phyloP scores from a whole-genome alignment of 2,113 vertebrate species.

The Monarcha castaneiventris region DNA sequence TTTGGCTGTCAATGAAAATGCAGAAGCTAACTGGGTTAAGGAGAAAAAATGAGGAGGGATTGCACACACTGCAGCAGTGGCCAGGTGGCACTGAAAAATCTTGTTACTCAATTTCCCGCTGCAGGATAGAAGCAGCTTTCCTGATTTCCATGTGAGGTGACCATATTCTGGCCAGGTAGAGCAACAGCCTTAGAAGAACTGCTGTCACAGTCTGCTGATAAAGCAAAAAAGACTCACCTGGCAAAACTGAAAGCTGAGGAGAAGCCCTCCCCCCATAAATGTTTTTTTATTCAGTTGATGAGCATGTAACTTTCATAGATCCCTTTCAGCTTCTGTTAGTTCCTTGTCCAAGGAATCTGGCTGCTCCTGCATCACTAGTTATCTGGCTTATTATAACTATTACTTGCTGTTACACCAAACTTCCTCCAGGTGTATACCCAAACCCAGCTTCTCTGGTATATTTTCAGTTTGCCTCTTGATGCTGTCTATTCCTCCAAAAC shows the following conservation, averaged over 20 bases:
- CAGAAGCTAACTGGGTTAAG: constrained; percentile 38
- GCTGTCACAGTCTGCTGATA: background rate
- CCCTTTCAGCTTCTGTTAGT: background rate
- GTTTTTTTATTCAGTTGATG: background rate
- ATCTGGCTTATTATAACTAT: background rate
- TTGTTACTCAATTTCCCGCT: background rate
- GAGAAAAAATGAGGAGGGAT: background rate
- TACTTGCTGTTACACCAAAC: background rate
- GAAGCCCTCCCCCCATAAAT: background rate
- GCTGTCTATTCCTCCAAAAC: background rate
- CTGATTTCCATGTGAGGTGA: background rate
- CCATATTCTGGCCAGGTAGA: background rate
- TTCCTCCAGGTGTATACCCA: background rate
- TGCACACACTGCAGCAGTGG: background rate
- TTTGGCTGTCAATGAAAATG: constrained; percentile 41
- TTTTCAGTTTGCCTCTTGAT: background rate
- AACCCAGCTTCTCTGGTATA: background rate
- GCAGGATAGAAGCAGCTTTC: background rate
- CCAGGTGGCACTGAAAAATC: background rate
- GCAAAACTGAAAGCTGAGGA: background rate
- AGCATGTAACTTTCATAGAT: background rate
- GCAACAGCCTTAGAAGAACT: background rate
- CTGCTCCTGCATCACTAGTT: background rate
- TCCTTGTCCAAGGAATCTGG: background rate
- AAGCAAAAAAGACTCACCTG: background rate